Conservation (phyloP, 2,888 invertebrate species). For the Plusia festucae region DNA sequence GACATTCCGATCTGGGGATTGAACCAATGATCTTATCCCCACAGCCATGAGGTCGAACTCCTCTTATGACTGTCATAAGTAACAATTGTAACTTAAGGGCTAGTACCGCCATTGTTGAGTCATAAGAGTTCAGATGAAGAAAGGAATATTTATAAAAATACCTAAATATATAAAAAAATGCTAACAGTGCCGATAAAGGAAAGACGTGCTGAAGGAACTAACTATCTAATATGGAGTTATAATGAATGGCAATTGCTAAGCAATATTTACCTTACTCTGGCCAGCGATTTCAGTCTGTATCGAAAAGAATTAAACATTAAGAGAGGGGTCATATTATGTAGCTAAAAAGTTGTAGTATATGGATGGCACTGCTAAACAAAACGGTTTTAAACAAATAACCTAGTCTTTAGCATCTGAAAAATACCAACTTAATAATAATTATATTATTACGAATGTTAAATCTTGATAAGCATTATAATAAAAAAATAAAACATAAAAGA, state of each 20-base stretch:
- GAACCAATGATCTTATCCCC: constrained; percentile 5
- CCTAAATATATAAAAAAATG: background rate
- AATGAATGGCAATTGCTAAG: constrained; percentile 12
- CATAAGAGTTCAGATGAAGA: background rate
- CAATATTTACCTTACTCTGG: constrained; percentile 73
- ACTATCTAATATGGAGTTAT: constrained; percentile 26
- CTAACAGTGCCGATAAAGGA: constrained; percentile 11
- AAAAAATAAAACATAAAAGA: too few species aligned
- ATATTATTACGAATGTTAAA: too few species aligned
- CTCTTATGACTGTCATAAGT: background rate
- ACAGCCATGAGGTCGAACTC: background rate
- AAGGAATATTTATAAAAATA: background rate
- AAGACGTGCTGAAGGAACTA: constrained; percentile 28
- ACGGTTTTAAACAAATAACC: too few species aligned
- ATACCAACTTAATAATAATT: too few species aligned
- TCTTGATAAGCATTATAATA: too few species aligned
- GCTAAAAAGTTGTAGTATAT: background rate
- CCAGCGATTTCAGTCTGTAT: constrained; percentile 71
- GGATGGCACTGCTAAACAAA: background rate
- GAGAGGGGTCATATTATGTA: constrained; percentile 16
- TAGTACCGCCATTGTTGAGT: constrained; percentile 8
- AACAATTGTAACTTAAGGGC: background rate
- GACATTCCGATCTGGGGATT: background rate
- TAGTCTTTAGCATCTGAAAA: constrained; percentile 3
- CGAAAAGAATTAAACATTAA: constrained; percentile 61